Evolutionary conservation across 1,140 invertebrate genomes (phyloP), one percentile per base, ranked within the genome.

Genomic region (Drosophila orena): DNA sequence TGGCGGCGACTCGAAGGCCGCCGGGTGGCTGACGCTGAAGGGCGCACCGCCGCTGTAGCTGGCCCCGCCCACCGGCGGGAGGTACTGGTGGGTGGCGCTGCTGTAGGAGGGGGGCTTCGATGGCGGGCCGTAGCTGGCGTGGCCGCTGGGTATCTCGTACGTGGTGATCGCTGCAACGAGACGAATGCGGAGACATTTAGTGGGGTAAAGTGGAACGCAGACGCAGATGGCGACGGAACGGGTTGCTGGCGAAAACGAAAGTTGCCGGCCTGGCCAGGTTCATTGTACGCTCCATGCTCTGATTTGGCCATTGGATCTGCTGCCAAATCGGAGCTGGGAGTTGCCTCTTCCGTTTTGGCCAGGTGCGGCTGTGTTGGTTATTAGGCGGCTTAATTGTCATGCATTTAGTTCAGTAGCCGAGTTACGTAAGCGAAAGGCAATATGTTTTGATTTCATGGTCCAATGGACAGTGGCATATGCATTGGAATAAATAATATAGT

Each of bases 31-130:
- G 3, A 89, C 68, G 61, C 78, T 79, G 49, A 90, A 92, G 14
- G 91, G 91, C 15, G 88, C 91, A 4, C 83, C 90, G 22, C 83
- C 90, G 42, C 75, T 62, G 53, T 83, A 91, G 57, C 66, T 86
- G 50, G 60, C 62, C 12, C 85, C 60, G 30, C 86, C 91, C 15
- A 62, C 73, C 11, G 91, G 89, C 42, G 90, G 89, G 49, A 92
- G 55, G 61, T 92, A 92, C 42, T 92, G 91, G 55, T 92, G 90
- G 40, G 91, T 91, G 58, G 89, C 90, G 38, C 91, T 91, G 72
- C 89, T 91, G 40, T 80, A 92, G 11, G 79, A 60, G 44, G 91
- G 91, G 15, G 91, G 85, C 68, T 92, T 92, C 20, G 91, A 92
- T 54, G 91, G 91, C 49, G 91, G 91, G 6, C 91, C 91, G 38